Evolutionary conservation across 2,113 vertebrate species (phyloP).

Genomic region (Procavia capensis): DNA sequence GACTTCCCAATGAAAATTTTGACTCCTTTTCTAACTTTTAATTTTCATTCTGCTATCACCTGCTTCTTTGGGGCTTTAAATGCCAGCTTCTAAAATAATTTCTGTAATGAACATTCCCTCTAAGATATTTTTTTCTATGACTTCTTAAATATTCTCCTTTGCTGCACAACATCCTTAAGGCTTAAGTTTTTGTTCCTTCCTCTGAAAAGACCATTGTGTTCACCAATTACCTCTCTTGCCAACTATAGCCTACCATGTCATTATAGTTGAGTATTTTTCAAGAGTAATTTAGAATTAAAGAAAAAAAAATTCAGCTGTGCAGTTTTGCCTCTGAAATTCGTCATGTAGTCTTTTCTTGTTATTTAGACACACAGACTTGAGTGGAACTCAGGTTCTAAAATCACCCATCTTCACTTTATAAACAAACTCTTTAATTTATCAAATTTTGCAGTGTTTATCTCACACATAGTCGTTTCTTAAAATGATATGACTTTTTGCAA

Average conservation of each 20-base stretch:
- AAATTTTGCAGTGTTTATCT: background rate
- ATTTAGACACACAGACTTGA: background rate
- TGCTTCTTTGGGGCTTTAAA: constrained; percentile 21
- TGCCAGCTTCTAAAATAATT: constrained; percentile 35
- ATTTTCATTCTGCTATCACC: background rate
- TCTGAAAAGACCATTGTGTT: background rate
- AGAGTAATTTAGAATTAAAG: background rate
- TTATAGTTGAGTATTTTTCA: background rate
- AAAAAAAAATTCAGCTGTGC: background rate
- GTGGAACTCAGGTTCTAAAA: background rate
- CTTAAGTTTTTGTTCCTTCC: background rate
- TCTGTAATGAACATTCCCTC: background rate
- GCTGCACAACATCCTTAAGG: background rate
- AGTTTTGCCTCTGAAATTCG: constrained; percentile 27
- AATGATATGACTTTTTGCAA: background rate
- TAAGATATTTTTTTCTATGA: background rate
- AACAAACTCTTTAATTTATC: background rate
- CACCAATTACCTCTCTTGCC: background rate
- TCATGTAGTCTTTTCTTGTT: background rate
- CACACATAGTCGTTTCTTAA: background rate
- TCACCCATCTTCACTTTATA: background rate
- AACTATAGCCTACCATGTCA: background rate
- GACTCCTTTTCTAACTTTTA: constrained; percentile 31
- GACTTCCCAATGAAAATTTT: background rate
- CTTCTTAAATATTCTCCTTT: background rate